A percentile compares a stretch with the other conserved stretches of the same genome.
phyloP scores from a whole-genome alignment of 2,888 invertebrate species.

The Pyrochroa serraticornis region DNA sequence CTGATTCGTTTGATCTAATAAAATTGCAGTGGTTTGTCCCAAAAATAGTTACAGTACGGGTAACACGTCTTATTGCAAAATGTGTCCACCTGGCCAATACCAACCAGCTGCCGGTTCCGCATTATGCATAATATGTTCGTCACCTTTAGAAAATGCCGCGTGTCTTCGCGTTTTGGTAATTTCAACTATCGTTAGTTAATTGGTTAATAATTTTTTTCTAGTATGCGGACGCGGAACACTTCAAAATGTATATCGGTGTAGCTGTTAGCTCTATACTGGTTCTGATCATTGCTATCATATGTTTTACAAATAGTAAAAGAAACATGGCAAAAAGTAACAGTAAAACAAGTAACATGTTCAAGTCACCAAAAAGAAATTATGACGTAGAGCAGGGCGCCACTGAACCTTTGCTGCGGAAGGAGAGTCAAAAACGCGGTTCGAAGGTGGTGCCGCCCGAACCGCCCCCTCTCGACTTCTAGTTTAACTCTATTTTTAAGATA shows the following conservation, averaged over 20 bases:
- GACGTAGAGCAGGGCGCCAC: constrained; percentile 13
- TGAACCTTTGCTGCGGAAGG: constrained; percentile 13
- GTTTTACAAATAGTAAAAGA: constrained; percentile 9
- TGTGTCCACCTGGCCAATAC: constrained; percentile 53
- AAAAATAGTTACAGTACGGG: constrained; percentile 52
- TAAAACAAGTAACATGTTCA: constrained; percentile 6
- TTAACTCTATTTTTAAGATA: no score
- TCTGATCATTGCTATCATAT: constrained; percentile 4
- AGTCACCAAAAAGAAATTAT: constrained; percentile 4
- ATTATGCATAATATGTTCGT: constrained; percentile 50
- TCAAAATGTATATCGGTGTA: constrained; percentile 45
- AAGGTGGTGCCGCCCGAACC: constrained; percentile 6
- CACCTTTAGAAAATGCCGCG: constrained; percentile 52
- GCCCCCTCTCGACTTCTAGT: background rate
- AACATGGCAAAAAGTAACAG: background rate
- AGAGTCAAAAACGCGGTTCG: background rate
- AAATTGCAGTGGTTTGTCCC: constrained; percentile 52
- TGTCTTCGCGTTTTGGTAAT: constrained; percentile 51
- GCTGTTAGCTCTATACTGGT: constrained; percentile 31
- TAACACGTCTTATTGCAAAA: constrained; percentile 49
- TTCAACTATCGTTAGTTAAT: constrained; percentile 2
- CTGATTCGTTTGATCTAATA: background rate
- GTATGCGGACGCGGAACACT: constrained; percentile 44
- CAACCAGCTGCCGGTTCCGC: constrained; percentile 53
- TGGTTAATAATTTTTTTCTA: constrained; percentile 22